Base-by-base conservation (phyloP, 2,797 vertebrate species). In the Microctenopoma steveboyesi region DNA sequence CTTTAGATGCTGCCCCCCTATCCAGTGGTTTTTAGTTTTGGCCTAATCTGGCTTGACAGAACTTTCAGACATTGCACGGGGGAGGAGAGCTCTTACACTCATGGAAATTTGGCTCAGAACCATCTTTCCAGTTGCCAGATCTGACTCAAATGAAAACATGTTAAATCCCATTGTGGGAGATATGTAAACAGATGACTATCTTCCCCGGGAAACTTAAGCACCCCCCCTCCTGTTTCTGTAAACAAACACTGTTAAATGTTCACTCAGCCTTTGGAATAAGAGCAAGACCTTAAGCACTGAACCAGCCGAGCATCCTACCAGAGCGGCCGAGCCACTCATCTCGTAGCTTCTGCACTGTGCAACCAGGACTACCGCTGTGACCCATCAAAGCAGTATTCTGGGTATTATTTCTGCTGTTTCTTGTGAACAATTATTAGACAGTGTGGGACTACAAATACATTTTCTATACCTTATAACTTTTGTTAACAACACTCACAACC, bases 101-200 rank as follows among this genome's bases (percentile, higher is more conserved):
- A 91, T 94, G 92, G 92, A 94, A 95, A 93, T 92, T 92, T 93
- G 92, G 92, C 92, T 68, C 66, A 3, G 62, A 73, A 75, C 86
- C 90, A 88, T 83, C 80, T 92, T 92, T 93, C 89, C 86, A 70
- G 81, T 80, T 78, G 66, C 88, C 87, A 88, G 83, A 90, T 89
- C 81, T 86, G 72, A 64, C 77, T 76, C 79, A 65, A 83, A 56
- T 83, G 67, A 89, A 91, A 85, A 86, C 86, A 86, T 85, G 78
- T 88, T 76, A 78, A 83, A 84, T 86, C 79, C 83, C 78, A 82
- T 89, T 92, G 89, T 93, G 91, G 85, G 81, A 83, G 84, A 87
- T 76, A 86, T 91, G 88, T 92, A 94, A 93, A 93, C 92, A 93
- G 91, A 93, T 91, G 85, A 78, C 61, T 86, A 93, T 92, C 91